Evolutionary conservation across 2,113 vertebrate species (phyloP).

Genomic region (Cephalopterus ornatus): DNA sequence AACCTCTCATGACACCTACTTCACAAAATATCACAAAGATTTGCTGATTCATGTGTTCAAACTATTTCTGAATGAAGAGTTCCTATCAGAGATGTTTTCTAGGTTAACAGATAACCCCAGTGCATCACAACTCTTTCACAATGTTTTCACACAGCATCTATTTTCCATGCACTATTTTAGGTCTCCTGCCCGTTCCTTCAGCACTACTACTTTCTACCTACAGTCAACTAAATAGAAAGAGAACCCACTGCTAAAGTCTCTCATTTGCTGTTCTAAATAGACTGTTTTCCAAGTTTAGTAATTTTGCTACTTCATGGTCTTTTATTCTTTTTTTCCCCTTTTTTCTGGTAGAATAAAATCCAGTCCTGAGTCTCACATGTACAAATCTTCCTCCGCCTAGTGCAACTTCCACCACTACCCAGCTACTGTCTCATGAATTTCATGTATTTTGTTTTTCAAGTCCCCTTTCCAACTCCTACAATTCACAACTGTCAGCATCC

Average conservation of each 20-base stretch:
- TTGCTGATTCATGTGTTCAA: background rate
- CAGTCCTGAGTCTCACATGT: background rate
- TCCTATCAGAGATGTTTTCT: background rate
- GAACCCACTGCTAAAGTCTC: background rate
- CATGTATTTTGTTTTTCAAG: background rate
- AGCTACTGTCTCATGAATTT: background rate
- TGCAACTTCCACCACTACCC: background rate
- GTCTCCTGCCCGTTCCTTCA: background rate
- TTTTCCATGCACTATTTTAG: background rate
- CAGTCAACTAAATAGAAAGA: background rate
- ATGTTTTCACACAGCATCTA: background rate
- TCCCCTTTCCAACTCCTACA: background rate
- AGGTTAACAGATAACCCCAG: background rate
- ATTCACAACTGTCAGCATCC: background rate
- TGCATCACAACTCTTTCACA: background rate
- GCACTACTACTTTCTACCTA: background rate
- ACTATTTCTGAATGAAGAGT: background rate
- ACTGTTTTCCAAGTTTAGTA: background rate
- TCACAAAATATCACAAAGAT: background rate
- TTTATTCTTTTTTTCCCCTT: background rate
- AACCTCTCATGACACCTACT: background rate
- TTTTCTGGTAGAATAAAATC: background rate
- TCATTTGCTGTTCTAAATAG: background rate
- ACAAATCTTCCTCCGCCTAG: background rate
- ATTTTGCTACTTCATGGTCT: background rate